Percentiles rank a stretch among this genome's conserved stretches.
phyloP scores from a whole-genome alignment of 1,140 invertebrate species.

The Hyles vespertilio region DNA sequence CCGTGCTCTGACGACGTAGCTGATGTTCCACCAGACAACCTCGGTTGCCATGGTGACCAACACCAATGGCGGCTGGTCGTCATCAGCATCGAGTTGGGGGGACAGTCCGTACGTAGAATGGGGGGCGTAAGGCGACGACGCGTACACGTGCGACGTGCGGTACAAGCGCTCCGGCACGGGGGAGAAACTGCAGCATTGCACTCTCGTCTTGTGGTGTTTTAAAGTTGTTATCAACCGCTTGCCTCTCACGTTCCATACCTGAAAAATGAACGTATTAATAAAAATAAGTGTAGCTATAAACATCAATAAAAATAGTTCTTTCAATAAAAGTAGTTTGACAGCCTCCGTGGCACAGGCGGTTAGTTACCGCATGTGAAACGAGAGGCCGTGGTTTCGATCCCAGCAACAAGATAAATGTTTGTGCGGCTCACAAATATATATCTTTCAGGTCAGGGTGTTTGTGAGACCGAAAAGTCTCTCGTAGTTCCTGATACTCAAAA shows the following conservation, averaged over 20 bases:
- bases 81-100: slow-evolving; percentile 15
- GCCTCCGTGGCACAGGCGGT: too few species aligned
- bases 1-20: slow-evolving; percentile 37
- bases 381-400: too few species aligned
- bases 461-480: too few species aligned
- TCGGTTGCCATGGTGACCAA: slow-evolving; percentile 56
- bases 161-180: slow-evolving; percentile 39
- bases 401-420: too few species aligned
- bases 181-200: slow-evolving; percentile 58
- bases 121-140: slow-evolving; percentile 10
- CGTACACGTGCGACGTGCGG: slow-evolving; percentile 9
- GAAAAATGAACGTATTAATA: too few species aligned
- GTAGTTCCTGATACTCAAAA: too few species aligned
- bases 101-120: slow-evolving; percentile 6
- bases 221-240: slow-evolving; percentile 44
- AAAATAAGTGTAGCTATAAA: too few species aligned
- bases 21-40: slow-evolving; percentile 65
- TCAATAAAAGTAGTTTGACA: too few species aligned
- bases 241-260: slow-evolving; percentile 56
- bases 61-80: slow-evolving; percentile 49
- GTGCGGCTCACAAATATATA: too few species aligned
- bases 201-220: slow-evolving; percentile 55
- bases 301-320: too few species aligned
- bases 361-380: too few species aligned
- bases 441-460: too few species aligned